Evolutionary conservation across 2,797 vertebrate species (phyloP), one percentile per base, ranked within the genome.

Genomic region (Microctenopoma lineatum): DNA sequence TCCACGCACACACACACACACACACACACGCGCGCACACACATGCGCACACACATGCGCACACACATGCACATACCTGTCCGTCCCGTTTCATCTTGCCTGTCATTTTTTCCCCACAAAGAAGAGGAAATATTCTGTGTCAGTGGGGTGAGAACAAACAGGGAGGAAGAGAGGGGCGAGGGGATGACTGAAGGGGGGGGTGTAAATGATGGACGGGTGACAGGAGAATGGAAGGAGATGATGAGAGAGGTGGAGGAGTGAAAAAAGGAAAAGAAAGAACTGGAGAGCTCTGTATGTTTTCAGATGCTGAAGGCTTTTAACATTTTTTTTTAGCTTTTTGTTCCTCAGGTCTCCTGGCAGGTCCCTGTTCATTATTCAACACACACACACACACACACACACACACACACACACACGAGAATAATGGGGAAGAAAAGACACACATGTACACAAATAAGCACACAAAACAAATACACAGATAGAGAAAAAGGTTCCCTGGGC

Each of bases 61-160:
- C 41, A 47, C 21, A 36, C 64, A 52, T 46, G 45, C 70, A 46
- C 26, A 27, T 12, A 63, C 27, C 41, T 63, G 39, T 42, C 58
- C 48, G 57, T 53, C 14, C 11, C 12, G 3, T 63, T 18, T 27
- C 9, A 54, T 53, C 60, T 21, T 34, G 21, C 14, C 27, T 65
- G 62, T 70, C 46, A 18, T 55, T 50, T 45, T 53, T 21, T 54
- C 0, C 41, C 7, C 3, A 4, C 15, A 16, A 76, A 58, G 48
- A 47, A 58, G 26, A 63, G 57, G 68, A 74, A 75, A 77, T 48
- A 52, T 68, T 71, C 27, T 66, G 51, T 13, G 45, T 75, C 59
- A 18, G 77, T 42, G 41, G 63, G 47, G 66, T 47, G 51, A 53
- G 7, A 83, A 48, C 29, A 74, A 75, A 66, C 14, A 4, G 46